phyloP scores from a whole-genome alignment of 2,888 invertebrate genomes.

The Lithophane ornitopus region DNA sequence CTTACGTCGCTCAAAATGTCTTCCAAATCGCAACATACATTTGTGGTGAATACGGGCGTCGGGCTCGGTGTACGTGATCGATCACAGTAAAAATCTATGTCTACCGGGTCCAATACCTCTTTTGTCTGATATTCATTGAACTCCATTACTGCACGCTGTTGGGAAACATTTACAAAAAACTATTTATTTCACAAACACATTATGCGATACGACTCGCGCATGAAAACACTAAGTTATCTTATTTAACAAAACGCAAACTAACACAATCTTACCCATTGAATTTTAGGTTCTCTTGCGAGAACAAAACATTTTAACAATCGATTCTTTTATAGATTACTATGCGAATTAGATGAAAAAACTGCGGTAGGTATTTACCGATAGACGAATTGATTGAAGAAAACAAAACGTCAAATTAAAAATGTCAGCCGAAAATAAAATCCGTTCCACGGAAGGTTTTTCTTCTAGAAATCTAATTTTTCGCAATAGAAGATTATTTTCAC shows the following conservation, averaged over 20 bases:
- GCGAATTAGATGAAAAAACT: slow-evolving; percentile 66
- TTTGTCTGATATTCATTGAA: slow-evolving; percentile 85
- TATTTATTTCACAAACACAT: slow-evolving; percentile 76
- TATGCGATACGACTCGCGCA: slow-evolving; percentile 60
- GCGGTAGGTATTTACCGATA: slow-evolving; percentile 71
- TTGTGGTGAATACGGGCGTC: slow-evolving; percentile 83
- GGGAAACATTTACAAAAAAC: slow-evolving; percentile 78
- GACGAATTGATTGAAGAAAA: slow-evolving; percentile 69
- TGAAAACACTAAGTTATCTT: slow-evolving; percentile 62
- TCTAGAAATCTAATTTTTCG: background rate
- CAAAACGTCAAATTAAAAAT: slow-evolving; percentile 77
- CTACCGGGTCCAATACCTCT: slow-evolving; percentile 86
- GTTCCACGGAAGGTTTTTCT: slow-evolving; percentile 54
- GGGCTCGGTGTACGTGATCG: slow-evolving; percentile 83
- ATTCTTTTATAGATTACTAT: slow-evolving; percentile 48
- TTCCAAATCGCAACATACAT: slow-evolving; percentile 86
- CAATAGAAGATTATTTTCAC: background rate
- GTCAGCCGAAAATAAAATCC: slow-evolving; percentile 66
- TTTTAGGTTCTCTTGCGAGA: slow-evolving; percentile 89
- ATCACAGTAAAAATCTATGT: slow-evolving; percentile 82
- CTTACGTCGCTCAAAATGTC: slow-evolving; percentile 90
- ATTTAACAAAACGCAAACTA: slow-evolving; percentile 45
- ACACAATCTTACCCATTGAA: slow-evolving; percentile 85
- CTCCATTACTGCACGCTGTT: slow-evolving; percentile 89
- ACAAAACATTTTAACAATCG: slow-evolving; percentile 83